Base-by-base conservation (phyloP, 2,888 invertebrate species). In the Lymantria dispar region DNA sequence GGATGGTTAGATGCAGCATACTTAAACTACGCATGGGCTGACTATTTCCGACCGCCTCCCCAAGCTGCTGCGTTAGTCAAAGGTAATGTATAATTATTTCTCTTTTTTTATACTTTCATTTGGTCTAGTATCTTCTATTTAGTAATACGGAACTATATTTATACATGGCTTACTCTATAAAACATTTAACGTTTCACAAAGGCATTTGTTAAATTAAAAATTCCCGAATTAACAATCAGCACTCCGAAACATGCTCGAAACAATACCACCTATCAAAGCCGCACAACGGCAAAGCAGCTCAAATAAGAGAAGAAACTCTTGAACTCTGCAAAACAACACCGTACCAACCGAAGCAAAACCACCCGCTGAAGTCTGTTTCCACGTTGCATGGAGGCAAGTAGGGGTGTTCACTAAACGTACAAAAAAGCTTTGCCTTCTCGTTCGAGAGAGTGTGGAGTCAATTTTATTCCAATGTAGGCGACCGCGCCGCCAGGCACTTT, bases 1-100 rank as follows among this genome's bases (percentile, higher is more conserved):
- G 95, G 95, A 36, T 97, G 97, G 96, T 85, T 97, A 65, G 97
- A 98, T 75, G 95, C 96, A 1, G 95, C 96, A 7, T 96, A 96
- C 80, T 93, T 96, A 85, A 94, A 94, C 70, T 96, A 96, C 79
- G 94, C 95, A 43, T 94, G 94, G 89, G 93, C 91, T 0, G 96
- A 96, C 74, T 96, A 95, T 78, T 94, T 96, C 81, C 87, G 93
- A 70, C 91, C 91, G 52, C 93, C 92, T 5, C 91, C 90, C 56
- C 78, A 77, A 50, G 64, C 81, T 30, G 76, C 83, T 37, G 51
- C 93, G 3, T 83, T 95, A 58, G 83, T 94, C 43, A 95, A 95
- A 94, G 93, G 94, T 93, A 80, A 10, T 44, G 38, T 52, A n/a
- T n/a, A 53, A 43, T 39, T 45, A 50, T 58, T 22, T 22, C 3